These are phyloP conservation scores for Trematocara caparti DNA, from an alignment of 2,797 vertebrate genomes.

Conservation along the genomic window DNA sequence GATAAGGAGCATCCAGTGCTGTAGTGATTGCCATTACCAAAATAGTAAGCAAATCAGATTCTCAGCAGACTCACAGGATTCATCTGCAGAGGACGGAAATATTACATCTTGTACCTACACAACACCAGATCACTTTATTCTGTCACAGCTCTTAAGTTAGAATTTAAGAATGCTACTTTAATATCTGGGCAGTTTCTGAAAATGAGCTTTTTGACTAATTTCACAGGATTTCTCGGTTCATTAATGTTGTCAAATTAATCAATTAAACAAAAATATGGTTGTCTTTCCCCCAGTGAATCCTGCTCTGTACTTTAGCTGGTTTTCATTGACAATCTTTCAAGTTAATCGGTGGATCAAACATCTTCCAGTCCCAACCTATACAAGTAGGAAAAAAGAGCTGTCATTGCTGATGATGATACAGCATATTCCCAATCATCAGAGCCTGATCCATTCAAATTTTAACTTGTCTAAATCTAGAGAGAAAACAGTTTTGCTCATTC, in stretches of 20 bases:
- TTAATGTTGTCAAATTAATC: neutral
- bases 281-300: rapidly evolving
- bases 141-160: neutral
- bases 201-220: neutral
- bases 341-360: neutral
- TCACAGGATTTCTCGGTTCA: rapidly evolving
- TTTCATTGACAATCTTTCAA: neutral
- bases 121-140: neutral
- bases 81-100: neutral
- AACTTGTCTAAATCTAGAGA: neutral
- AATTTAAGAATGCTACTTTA: neutral
- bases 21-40: neutral
- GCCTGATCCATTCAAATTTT: neutral
- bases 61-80: neutral
- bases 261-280: neutral
- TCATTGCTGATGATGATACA: neutral
- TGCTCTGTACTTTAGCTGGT: neutral
- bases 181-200: neutral
- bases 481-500: neutral
- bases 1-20: neutral
- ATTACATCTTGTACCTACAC: neutral
- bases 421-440: neutral
- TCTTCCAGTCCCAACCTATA: neutral
- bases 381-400: neutral
- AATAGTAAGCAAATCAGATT: neutral